A percentile compares a stretch with the other conserved stretches of the same genome.
Evolutionary conservation across 2,888 invertebrate genomes (phyloP).

Genomic region (Stomorhina lunata): DNA sequence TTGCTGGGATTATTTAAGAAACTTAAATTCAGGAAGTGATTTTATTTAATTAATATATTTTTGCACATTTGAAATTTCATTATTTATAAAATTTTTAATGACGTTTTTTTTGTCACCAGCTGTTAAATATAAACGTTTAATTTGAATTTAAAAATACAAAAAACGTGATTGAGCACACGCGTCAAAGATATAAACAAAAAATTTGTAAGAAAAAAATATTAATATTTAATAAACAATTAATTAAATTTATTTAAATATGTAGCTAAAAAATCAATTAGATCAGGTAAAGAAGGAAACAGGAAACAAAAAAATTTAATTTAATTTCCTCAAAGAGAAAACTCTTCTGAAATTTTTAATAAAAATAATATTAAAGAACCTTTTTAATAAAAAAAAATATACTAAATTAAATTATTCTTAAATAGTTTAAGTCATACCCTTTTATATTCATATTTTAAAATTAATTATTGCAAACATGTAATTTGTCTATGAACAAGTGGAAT

Average conservation of each 20-base stretch:
- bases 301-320: neutral
- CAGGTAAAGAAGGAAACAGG: slow-evolving; percentile 3
- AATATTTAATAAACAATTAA: neutral
- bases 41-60: too few species aligned
- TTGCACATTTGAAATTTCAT: neutral
- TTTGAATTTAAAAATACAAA: neutral
- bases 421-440: neutral
- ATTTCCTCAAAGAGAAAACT: neutral
- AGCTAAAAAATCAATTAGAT: neutral
- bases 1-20: too few species aligned
- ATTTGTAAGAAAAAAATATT: neutral
- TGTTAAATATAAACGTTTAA: neutral
- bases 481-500: slow-evolving; percentile 12
- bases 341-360: neutral
- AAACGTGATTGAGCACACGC: neutral
- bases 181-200: neutral
- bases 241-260: neutral
- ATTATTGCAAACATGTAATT: slow-evolving; percentile 40
- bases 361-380: neutral
- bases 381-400: neutral
- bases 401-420: neutral
- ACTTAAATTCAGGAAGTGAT: too few species aligned
- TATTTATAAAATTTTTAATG: neutral
- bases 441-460: slow-evolving; percentile 10
- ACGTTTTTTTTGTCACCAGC: neutral